These are phyloP conservation scores for Aphelocoma californica DNA, from an alignment of 2,797 vertebrate genomes.

Conservation along the genomic window DNA sequence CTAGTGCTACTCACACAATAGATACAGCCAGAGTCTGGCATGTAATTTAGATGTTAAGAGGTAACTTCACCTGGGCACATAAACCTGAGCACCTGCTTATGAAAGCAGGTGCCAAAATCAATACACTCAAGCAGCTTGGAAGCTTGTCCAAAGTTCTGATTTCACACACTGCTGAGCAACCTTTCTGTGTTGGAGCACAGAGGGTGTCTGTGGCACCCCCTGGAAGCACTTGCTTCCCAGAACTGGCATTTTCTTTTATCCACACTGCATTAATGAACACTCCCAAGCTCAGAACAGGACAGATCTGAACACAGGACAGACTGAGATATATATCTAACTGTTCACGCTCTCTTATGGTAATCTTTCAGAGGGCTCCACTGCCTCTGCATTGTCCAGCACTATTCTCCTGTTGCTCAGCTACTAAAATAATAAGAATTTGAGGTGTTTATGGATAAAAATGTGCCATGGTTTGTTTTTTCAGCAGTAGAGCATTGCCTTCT, in stretches of 20 bases:
- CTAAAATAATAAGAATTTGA: neutral
- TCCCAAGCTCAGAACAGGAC: neutral
- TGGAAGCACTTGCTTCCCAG: neutral
- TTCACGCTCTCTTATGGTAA: neutral
- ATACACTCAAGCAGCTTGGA: neutral
- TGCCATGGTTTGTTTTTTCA: neutral
- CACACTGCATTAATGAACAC: neutral
- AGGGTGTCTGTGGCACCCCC: neutral
- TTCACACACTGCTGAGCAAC: neutral
- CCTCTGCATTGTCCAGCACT: neutral
- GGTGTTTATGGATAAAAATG: neutral
- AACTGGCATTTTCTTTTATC: neutral
- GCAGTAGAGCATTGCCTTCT: neutral
- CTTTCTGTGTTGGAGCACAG: neutral
- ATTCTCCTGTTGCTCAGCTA: neutral
- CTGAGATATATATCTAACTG: neutral
- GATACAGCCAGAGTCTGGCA: neutral
- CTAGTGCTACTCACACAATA: neutral
- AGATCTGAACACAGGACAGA: neutral
- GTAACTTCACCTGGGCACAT: slow-evolving; percentile 26
- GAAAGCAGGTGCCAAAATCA: slow-evolving; percentile 31
- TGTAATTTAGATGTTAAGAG: slow-evolving; percentile 39
- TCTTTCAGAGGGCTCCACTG: neutral
- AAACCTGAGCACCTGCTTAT: slow-evolving; percentile 20
- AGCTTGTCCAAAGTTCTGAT: neutral